These are phyloP conservation scores for Acinonyx jubatus DNA, from an alignment of 2,113 vertebrate species.

Conservation along the genomic window DNA sequence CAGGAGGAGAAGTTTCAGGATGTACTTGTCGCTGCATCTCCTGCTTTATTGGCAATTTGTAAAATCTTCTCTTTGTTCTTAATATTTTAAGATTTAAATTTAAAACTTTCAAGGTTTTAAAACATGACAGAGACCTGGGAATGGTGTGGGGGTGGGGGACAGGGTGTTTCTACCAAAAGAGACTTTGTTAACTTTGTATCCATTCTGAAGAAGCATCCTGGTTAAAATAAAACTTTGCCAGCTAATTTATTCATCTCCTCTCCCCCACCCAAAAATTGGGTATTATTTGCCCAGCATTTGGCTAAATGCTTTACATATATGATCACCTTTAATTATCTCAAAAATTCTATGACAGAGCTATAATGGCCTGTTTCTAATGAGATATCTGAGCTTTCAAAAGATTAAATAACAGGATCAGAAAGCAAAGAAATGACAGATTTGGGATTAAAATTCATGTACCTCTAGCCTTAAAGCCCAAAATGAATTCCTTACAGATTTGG, in stretches of 20 bases:
- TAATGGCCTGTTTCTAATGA: neutral
- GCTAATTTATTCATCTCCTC: neutral
- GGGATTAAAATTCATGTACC: neutral
- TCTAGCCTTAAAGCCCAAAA: neutral
- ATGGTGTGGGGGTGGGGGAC: neutral
- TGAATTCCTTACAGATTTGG: neutral
- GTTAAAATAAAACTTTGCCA: neutral
- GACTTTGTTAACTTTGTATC: neutral
- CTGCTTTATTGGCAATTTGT: neutral
- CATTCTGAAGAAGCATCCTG: neutral
- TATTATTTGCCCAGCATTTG: neutral
- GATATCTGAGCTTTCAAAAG: neutral
- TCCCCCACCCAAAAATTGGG: neutral
- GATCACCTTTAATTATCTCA: constrained; percentile 7
- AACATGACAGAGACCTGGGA: neutral
- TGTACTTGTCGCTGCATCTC: neutral
- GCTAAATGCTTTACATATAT: neutral
- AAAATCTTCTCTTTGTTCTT: neutral
- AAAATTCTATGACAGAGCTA: neutral
- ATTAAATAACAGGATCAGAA: neutral
- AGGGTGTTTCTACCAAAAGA: neutral
- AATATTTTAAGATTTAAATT: neutral
- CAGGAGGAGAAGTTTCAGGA: neutral
- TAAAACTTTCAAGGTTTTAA: neutral
- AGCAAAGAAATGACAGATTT: neutral